These are phyloP conservation scores for Odocoileus hemionus DNA, from an alignment of 2,113 vertebrate genomes.

Conservation along the genomic window DNA sequence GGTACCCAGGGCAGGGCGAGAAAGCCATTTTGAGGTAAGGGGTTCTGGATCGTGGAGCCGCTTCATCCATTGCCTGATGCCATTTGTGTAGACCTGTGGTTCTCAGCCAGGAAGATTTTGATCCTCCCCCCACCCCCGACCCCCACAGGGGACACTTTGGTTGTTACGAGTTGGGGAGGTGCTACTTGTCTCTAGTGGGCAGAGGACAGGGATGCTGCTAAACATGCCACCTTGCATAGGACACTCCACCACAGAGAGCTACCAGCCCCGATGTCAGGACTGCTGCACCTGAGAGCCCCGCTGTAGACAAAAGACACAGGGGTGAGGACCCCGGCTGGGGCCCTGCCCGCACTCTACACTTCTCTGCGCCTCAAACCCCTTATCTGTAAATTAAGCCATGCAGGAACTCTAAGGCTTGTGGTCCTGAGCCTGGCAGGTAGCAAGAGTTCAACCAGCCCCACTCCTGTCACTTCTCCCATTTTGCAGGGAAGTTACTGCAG, in stretches of 20 bases:
- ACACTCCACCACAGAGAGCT: fast-evolving
- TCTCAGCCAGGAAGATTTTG: fast-evolving
- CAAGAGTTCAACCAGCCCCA: neutral
- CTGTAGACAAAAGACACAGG: neutral
- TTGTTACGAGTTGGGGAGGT: neutral
- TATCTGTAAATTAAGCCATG: neutral
- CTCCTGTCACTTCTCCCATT: neutral
- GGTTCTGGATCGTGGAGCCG: neutral
- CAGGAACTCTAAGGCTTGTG: too few species aligned
- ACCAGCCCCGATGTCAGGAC: fast-evolving
- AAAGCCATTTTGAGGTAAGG: neutral
- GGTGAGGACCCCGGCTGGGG: fast-evolving
- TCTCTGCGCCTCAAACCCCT: neutral
- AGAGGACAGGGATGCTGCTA: neutral
- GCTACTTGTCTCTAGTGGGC: neutral
- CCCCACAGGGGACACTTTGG: neutral
- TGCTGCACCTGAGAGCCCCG: neutral
- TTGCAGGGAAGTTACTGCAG: fast-evolving
- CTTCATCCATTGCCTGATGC: neutral
- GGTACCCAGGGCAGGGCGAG: neutral
- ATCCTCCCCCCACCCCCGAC: neutral
- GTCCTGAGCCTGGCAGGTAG: neutral
- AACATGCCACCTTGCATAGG: fast-evolving
- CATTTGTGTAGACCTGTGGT: fast-evolving
- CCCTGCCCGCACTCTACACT: neutral